Evolutionary conservation across 2,888 invertebrate genomes (phyloP).

Genomic region (Erebia epiphron): DNA sequence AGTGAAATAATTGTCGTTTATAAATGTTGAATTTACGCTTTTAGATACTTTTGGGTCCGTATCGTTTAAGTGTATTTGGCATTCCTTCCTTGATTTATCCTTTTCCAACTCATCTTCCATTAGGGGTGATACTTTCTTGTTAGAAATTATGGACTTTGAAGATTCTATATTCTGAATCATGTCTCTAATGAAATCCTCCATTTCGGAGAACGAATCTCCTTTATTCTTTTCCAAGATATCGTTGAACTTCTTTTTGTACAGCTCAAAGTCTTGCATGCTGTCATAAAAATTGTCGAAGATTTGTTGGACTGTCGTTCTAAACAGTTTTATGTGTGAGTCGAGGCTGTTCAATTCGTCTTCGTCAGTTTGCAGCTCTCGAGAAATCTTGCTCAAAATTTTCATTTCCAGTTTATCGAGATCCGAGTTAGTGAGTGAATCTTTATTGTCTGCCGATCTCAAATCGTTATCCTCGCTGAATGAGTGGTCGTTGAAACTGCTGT

Average conservation of each 20-base stretch:
- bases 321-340: slow-evolving; percentile 67
- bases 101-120: not conserved
- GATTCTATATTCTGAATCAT: slow-evolving; percentile 68
- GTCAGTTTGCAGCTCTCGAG: slow-evolving; percentile 59
- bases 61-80: not conserved
- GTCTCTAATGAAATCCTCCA: slow-evolving; percentile 70
- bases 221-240: slow-evolving; percentile 62
- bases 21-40: slow-evolving; percentile 49
- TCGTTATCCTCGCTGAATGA: slow-evolving; percentile 41
- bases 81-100: slow-evolving; percentile 6
- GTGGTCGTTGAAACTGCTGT: slow-evolving; percentile 35
- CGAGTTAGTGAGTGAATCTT: slow-evolving; percentile 56
- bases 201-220: slow-evolving; percentile 58
- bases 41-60: not conserved
- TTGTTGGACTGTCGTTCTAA: slow-evolving; percentile 66
- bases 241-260: slow-evolving; percentile 65
- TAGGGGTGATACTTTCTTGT: slow-evolving; percentile 29
- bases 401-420: slow-evolving; percentile 62
- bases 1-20: slow-evolving; percentile 60
- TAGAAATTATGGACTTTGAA: slow-evolving; percentile 51
- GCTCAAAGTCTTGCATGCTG: slow-evolving; percentile 64
- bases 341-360: slow-evolving; percentile 54
- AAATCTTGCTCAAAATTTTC: slow-evolving; percentile 58
- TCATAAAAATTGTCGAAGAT: slow-evolving; percentile 69
- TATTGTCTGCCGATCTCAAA: slow-evolving; percentile 35